phyloP scores from a whole-genome alignment of 2,113 vertebrate species.

The Sceloporus undulatus region DNA sequence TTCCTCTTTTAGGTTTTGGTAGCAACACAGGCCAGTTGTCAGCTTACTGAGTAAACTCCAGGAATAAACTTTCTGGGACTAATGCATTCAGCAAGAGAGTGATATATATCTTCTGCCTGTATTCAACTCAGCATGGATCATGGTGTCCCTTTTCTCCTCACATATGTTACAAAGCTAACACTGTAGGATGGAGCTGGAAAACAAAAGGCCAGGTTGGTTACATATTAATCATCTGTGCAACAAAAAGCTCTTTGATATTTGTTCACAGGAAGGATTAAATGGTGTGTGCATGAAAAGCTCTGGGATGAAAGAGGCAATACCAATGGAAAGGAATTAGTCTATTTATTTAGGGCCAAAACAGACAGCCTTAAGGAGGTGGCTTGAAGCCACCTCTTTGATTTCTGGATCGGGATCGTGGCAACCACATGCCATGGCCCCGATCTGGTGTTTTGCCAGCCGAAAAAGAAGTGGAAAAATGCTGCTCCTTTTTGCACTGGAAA shows the following conservation, averaged over 20 bases:
- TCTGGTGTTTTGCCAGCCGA: too few relatives aligned
- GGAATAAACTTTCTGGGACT: constrained; percentile 25
- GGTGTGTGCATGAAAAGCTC: background rate
- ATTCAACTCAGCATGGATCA: background rate
- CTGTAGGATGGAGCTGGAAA: background rate
- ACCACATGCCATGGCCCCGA: too few relatives aligned
- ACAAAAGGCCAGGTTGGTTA: background rate
- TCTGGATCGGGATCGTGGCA: too few relatives aligned
- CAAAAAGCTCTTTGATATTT: background rate
- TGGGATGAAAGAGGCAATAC: background rate
- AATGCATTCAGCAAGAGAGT: background rate
- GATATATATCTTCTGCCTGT: constrained; percentile 3
- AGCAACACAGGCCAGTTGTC: background rate
- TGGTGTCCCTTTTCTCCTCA: background rate
- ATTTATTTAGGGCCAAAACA: too few relatives aligned
- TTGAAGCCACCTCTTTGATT: too few relatives aligned
- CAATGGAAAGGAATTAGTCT: background rate
- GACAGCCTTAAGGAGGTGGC: too few relatives aligned
- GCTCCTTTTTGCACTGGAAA: too few relatives aligned
- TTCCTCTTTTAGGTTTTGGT: background rate
- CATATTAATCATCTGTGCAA: background rate
- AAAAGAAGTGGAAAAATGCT: too few relatives aligned
- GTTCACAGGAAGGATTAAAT: background rate
- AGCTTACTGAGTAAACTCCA: constrained; percentile 32
- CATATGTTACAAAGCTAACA: background rate